Evolutionary conservation across 2,888 invertebrate species (phyloP), one percentile per base, ranked within the genome.

Genomic region (Exocentrus adspersus): DNA sequence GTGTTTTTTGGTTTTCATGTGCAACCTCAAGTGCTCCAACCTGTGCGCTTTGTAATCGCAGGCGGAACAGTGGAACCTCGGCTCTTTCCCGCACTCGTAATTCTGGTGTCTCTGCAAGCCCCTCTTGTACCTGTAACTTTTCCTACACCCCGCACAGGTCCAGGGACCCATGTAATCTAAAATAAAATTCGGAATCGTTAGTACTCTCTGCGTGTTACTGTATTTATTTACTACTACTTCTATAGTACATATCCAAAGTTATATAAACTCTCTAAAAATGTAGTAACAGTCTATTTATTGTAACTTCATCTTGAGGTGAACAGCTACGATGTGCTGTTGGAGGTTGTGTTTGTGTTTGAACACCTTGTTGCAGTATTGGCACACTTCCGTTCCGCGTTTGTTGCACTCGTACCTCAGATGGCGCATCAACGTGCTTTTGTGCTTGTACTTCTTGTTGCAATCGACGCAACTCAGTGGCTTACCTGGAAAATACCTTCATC

Each of bases 381-480:
- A 73, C 63, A 68, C 16, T 56, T 60, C 2, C 66, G 73, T 37
- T 53, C 65, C 28, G 65, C 67, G 19, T 87, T 57, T 57, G n/a
- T 57, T 87, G 79, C 92, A 93, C 80, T 92, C 92, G 82, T 90
- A 89, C 78, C 87, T 88, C 72, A 88, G 86, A 80, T 92, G 92
- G 56, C 92, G 87, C 77, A 87, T 88, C 62, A 92, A 83, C 16
- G 90, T 90, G 63, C 89, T 88, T 77, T 89, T 89, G 82, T 88
- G 87, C 79, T 88, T 88, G 85, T 93, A 94, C 62, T 87, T 87
- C 83, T 92, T 93, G 62, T 89, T 89, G 80, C 93, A 93, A 68
- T 84, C 85, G 72, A 85, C 85, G 82, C 90, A 90, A 0, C 56
- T 14, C 7, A 57, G 17, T 1, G 6, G 4, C n/a, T 10, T 19